phyloP scores from a whole-genome alignment of 2,113 vertebrate genomes.

The Alligator mississippiensis region DNA sequence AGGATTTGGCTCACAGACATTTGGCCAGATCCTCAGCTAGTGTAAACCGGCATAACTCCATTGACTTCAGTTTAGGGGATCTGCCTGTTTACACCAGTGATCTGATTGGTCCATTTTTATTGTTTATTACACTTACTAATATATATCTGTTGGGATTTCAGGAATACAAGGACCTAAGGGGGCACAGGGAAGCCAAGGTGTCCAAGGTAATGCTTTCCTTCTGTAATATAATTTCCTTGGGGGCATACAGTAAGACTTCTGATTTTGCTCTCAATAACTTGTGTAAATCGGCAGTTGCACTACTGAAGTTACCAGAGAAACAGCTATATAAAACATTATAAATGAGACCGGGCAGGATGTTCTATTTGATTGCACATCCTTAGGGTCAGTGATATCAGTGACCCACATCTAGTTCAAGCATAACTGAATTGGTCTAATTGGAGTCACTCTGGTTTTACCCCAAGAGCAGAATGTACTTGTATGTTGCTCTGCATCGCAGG shows the following conservation, averaged over 20 bases:
- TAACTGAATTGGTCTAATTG: background rate
- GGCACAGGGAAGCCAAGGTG: conserved; percentile 70
- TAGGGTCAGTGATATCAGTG: accelerated
- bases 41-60: background rate
- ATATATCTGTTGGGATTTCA: conserved; percentile 56
- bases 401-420: background rate
- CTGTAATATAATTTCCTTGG: conserved; percentile 14
- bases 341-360: background rate
- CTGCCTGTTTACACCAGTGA: background rate
- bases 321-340: background rate
- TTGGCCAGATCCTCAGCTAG: conserved; percentile 21
- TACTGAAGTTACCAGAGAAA: conserved; percentile 24
- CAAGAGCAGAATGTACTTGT: background rate
- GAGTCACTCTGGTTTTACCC: background rate
- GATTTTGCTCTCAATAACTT: conserved; percentile 14
- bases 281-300: conserved; percentile 21
- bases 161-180: conserved; percentile 68
- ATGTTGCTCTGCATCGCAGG: accelerated
- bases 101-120: too few species aligned
- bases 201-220: conserved; percentile 66
- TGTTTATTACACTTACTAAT: conserved; percentile 21
- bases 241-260: conserved; percentile 39
- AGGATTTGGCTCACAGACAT: conserved; percentile 31
- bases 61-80: background rate
- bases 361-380: background rate